These are phyloP conservation scores for Tyrannus savana DNA, from an alignment of 2,113 vertebrate genomes.

Conservation along the genomic window DNA sequence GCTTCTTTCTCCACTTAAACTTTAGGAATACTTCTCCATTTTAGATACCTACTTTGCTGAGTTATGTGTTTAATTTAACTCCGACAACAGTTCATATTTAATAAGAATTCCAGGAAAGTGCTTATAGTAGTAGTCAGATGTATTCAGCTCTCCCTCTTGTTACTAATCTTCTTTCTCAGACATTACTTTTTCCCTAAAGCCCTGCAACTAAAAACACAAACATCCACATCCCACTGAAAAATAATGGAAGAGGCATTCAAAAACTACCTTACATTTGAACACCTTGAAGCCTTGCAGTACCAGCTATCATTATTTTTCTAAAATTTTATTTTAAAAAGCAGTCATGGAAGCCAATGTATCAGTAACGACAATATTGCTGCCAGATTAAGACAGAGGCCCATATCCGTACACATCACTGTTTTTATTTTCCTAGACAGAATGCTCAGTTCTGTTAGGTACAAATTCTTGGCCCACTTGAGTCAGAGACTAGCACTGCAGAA, in stretches of 20 bases:
- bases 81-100: not conserved
- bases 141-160: not conserved
- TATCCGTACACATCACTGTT: not conserved
- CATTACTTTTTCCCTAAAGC: not conserved
- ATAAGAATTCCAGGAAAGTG: not conserved
- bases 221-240: not conserved
- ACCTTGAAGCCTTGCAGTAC: not conserved
- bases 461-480: not conserved
- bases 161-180: not conserved
- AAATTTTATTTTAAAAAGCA: not conserved
- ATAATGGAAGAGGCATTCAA: not conserved
- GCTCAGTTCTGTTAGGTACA: not conserved
- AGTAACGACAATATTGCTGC: not conserved
- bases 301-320: not conserved
- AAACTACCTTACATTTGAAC: not conserved
- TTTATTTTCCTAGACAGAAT: not conserved
- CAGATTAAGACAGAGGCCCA: not conserved
- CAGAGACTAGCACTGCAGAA: not conserved
- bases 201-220: not conserved
- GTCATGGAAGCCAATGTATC: rapidly evolving
- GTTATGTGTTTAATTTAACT: not conserved
- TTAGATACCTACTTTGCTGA: not conserved
- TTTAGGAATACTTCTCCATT: not conserved
- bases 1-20: not conserved
- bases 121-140: not conserved